phyloP scores from a whole-genome alignment of 2,113 vertebrate species.

The Eulemur macaco region DNA sequence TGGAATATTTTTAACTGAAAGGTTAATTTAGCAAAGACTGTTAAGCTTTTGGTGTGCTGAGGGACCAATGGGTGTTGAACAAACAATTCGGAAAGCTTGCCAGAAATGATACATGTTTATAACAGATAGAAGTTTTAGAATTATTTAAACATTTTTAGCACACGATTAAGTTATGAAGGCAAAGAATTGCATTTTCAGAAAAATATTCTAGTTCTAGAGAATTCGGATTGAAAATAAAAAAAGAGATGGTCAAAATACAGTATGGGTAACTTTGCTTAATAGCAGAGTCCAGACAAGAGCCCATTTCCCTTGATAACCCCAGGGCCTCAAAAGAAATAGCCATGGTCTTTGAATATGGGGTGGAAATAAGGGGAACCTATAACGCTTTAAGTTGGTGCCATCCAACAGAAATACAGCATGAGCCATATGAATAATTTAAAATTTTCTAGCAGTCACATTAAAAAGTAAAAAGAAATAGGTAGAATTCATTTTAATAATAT shows the following conservation, averaged over 20 bases:
- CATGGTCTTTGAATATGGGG: not conserved
- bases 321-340: not conserved
- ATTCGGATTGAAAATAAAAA: not conserved
- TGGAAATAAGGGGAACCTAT: not conserved
- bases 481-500: not conserved
- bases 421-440: not conserved
- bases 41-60: not conserved
- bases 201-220: not conserved
- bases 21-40: not conserved
- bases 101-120: not conserved
- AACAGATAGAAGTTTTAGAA: not conserved
- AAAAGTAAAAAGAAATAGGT: not conserved
- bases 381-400: not conserved
- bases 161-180: not conserved
- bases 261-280: not conserved
- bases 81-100: not conserved
- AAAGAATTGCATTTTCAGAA: not conserved
- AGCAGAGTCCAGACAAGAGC: not conserved
- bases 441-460: not conserved
- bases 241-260: not conserved
- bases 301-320: not conserved
- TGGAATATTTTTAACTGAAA: slow-evolving; percentile 1
- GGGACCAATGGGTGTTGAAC: not conserved
- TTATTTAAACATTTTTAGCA: not conserved
- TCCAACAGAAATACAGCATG: not conserved